Conservation (phyloP, 1,140 invertebrate genomes). For the Caerostris darwini region DNA sequence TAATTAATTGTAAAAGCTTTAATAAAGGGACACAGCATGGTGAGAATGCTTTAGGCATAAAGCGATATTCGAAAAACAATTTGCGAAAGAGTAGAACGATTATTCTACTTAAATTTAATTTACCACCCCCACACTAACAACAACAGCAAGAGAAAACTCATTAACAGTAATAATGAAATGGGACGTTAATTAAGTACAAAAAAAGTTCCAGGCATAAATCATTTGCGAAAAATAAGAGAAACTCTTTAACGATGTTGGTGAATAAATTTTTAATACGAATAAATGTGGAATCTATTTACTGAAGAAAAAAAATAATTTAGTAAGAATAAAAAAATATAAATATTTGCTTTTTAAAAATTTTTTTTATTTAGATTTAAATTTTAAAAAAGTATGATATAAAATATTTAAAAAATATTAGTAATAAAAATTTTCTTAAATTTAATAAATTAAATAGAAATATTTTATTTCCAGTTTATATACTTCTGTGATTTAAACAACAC, state of each 20-base stretch:
- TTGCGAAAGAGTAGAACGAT: no score
- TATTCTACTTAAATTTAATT: conserved; percentile 28
- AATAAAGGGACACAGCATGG: not conserved
- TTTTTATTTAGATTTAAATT: no score
- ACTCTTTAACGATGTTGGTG: not conserved
- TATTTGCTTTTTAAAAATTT: no score
- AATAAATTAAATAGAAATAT: no score
- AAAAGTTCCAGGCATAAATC: not conserved
- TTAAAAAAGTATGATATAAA: no score
- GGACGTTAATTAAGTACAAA: not conserved
- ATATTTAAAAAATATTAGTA: no score
- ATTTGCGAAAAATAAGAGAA: not conserved
- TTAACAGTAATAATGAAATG: conserved; percentile 11
- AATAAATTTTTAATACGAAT: not conserved
- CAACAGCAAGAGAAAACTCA: conserved; percentile 16
- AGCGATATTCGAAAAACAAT: conserved; percentile 43
- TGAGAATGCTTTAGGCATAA: not conserved
- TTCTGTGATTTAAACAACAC: no score
- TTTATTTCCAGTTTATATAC: no score
- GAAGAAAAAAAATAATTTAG: no score
- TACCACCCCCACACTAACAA: not conserved
- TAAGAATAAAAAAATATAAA: not conserved
- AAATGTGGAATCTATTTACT: no score
- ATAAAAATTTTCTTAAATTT: no score
- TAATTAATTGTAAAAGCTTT: not conserved